phyloP scores from a whole-genome alignment of 2,888 invertebrate genomes.

The Heliconius ethilla region DNA sequence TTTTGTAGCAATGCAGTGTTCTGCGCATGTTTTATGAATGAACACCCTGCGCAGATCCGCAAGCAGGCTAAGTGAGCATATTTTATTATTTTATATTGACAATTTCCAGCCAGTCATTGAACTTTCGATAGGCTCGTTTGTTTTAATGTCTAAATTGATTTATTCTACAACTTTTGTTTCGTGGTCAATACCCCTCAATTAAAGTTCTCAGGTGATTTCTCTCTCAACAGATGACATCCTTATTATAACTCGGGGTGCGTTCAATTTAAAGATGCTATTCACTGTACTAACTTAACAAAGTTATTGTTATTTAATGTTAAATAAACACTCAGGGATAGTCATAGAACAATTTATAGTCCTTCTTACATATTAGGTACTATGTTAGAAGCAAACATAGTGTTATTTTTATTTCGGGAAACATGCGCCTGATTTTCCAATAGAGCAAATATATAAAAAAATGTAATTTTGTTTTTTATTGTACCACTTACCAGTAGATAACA shows the following conservation, averaged over 20 bases:
- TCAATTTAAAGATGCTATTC: conserved; percentile 36
- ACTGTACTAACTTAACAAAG: neutral
- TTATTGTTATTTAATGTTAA: too few species aligned
- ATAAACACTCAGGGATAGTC: too few species aligned
- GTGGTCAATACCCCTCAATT: conserved; percentile 42
- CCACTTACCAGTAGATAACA: too few species aligned
- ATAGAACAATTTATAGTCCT: too few species aligned
- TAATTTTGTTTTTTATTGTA: too few species aligned
- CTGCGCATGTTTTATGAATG: conserved; percentile 74
- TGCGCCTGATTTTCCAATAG: too few species aligned
- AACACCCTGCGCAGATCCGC: conserved; percentile 70
- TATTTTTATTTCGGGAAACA: too few species aligned
- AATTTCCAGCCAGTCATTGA: conserved; percentile 69
- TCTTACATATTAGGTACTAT: too few species aligned
- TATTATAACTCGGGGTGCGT: conserved; percentile 42
- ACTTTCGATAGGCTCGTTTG: conserved; percentile 50
- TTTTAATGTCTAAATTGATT: conserved; percentile 36
- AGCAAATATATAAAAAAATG: too few species aligned
- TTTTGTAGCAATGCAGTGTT: conserved; percentile 79
- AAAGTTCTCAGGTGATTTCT: conserved; percentile 40
- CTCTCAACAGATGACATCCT: conserved; percentile 41
- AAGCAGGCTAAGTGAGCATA: conserved; percentile 53
- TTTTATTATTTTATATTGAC: conserved; percentile 72
- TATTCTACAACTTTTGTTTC: conserved; percentile 35
- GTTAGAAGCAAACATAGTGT: too few species aligned